A percentile compares a stretch with the other conserved stretches of the same genome.
Conservation (phyloP, 2,113 vertebrate species). For the Gallinago undulata region DNA sequence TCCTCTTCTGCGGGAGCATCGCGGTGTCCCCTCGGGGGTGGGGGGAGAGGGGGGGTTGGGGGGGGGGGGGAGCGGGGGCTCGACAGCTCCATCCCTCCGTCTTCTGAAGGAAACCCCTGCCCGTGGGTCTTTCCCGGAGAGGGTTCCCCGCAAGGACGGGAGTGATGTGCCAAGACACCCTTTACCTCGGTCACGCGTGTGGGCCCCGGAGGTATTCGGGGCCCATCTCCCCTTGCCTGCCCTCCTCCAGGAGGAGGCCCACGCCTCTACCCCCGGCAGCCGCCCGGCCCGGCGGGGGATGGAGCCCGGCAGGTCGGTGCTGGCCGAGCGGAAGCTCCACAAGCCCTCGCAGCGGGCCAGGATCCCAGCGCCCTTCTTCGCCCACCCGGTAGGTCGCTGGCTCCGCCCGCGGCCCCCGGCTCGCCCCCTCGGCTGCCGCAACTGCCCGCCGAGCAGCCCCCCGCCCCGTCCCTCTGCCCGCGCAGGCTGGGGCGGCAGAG, state of each 20-base stretch:
- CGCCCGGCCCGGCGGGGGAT: not conserved
- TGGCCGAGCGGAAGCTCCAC: constrained; percentile 69
- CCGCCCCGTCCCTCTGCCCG: not conserved
- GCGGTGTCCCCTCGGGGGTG: not conserved
- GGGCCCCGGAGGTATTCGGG: rapidly evolving
- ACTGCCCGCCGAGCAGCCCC: not conserved
- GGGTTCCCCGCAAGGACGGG: not conserved
- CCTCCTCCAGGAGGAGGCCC: not conserved
- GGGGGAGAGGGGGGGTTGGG: not conserved
- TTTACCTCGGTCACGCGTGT: not conserved
- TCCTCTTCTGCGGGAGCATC: not conserved
- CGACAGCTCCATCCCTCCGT: not conserved
- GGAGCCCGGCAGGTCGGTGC: constrained; percentile 34
- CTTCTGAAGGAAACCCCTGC: not conserved
- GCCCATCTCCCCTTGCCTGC: not conserved
- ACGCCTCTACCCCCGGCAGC: not conserved
- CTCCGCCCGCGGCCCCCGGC: not conserved
- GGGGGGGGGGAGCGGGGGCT: not conserved
- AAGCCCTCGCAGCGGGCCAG: constrained; percentile 70
- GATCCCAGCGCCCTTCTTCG: constrained; percentile 65
- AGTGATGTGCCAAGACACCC: not conserved
- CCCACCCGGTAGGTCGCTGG: constrained; percentile 37
- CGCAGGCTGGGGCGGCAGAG: not conserved
- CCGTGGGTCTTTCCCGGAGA: not conserved
- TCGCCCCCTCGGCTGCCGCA: not conserved